A percentile compares a stretch with the other conserved stretches of the same genome.
phyloP scores from a whole-genome alignment of 1,140 invertebrate species.

The Drosophila obscura region DNA sequence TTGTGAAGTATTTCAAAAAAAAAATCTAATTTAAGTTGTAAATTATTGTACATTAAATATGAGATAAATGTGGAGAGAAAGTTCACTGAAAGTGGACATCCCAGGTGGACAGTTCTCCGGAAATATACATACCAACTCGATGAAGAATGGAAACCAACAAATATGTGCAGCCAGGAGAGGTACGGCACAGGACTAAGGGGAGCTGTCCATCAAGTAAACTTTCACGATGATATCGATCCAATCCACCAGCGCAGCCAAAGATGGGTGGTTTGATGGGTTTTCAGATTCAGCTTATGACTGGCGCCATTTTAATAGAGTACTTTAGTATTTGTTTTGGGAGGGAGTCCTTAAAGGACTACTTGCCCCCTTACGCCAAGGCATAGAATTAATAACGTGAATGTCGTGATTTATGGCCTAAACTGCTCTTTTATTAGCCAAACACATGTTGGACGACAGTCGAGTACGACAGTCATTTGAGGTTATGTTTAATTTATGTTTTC shows the following conservation, averaged over 20 bases:
- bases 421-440: slow-evolving; percentile 36
- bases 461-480: slow-evolving; percentile 38
- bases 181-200: no score
- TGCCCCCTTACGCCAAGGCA: slow-evolving; percentile 8
- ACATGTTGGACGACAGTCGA: slow-evolving; percentile 18
- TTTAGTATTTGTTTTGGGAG: slow-evolving; percentile 27
- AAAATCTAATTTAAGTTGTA: slow-evolving; percentile 34
- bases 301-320: slow-evolving; percentile 30
- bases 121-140: no score
- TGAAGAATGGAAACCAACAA: no score
- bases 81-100: background rate
- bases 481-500: slow-evolving; percentile 44
- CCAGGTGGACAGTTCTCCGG: no score
- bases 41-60: slow-evolving; percentile 1
- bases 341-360: slow-evolving; percentile 23
- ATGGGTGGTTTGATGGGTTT: slow-evolving; percentile 20
- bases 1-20: slow-evolving; percentile 30
- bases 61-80: background rate
- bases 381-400: slow-evolving; percentile 38
- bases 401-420: slow-evolving; percentile 34
- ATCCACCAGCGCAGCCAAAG: background rate
- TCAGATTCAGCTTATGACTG: slow-evolving; percentile 9
- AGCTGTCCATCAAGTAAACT: slow-evolving; percentile 1
- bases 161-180: no score
- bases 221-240: background rate